A percentile compares a stretch with the other conserved stretches of the same genome.
Conservation (phyloP, 2,113 vertebrate genomes). For the Melanerpes formicivorus region DNA sequence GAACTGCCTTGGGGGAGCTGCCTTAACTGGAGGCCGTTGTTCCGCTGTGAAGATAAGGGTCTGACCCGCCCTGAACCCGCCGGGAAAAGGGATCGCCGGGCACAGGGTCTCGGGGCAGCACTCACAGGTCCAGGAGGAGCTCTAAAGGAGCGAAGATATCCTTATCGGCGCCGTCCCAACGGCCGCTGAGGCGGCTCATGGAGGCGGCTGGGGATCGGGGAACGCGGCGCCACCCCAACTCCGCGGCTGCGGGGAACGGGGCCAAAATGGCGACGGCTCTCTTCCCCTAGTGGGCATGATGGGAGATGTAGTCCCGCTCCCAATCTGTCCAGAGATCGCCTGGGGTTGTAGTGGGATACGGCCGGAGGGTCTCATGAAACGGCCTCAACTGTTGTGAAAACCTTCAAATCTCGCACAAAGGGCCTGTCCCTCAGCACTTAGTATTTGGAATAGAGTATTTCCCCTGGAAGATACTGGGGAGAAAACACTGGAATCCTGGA, state of each 20-base stretch:
- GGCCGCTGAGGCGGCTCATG: slow-evolving; percentile 26
- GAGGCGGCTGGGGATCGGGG: not conserved
- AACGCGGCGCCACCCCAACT: not conserved
- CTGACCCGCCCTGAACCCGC: not conserved
- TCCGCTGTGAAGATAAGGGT: no score
- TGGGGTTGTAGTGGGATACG: rapidly evolving
- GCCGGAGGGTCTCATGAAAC: rapidly evolving
- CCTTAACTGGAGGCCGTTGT: not conserved
- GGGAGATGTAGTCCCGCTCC: slow-evolving; percentile 35
- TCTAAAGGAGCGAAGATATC: not conserved
- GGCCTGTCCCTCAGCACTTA: not conserved
- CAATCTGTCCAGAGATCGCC: rapidly evolving
- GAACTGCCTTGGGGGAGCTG: no score
- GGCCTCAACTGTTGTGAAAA: rapidly evolving
- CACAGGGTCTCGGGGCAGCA: not conserved
- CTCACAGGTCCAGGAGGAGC: slow-evolving; percentile 68
- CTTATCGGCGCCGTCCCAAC: slow-evolving; percentile 23
- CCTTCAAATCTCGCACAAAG: rapidly evolving
- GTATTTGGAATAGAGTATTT: no score
- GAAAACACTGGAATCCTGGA: no score
- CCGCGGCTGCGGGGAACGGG: not conserved
- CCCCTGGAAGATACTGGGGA: not conserved
- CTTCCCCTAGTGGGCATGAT: rapidly evolving
- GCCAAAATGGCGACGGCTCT: not conserved
- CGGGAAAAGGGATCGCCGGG: no score